phyloP scores from a whole-genome alignment of 2,888 invertebrate species.

The Heteromurus nitidus region DNA sequence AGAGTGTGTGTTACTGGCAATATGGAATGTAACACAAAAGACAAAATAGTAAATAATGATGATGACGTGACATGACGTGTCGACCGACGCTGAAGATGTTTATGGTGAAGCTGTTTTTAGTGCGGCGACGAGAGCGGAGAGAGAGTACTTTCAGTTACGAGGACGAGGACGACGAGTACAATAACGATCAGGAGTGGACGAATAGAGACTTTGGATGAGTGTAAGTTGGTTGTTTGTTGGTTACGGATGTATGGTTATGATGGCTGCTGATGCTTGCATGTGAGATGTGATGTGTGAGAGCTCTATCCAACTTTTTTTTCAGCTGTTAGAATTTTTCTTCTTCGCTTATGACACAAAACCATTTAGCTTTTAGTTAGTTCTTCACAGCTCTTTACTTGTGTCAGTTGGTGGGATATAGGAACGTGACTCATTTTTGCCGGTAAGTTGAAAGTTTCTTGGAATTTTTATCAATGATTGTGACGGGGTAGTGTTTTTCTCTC shows the following conservation, averaged over 20 bases:
- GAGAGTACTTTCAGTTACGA: conserved; percentile 18
- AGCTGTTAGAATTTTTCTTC: conserved; percentile 1
- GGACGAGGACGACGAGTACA: conserved; percentile 12
- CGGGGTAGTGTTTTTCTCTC: conserved; percentile 17
- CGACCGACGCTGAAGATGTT: not conserved
- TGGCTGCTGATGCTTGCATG: conserved; percentile 15
- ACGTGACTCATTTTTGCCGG: not conserved
- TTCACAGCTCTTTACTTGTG: conserved; percentile 33
- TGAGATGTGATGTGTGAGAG: conserved; percentile 17
- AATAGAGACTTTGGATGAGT: conserved; percentile 18
- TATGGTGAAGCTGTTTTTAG: conserved; percentile 20
- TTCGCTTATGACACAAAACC: conserved; percentile 27
- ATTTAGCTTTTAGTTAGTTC: conserved; percentile 47
- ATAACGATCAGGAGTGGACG: conserved; percentile 25
- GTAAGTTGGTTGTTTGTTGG: conserved; percentile 26
- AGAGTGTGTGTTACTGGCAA: not conserved
- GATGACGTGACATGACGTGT: conserved; percentile 30
- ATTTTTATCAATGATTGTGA: conserved; percentile 1
- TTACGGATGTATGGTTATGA: conserved; percentile 45
- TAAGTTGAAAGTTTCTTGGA: conserved; percentile 7
- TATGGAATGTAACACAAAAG: conserved; percentile 1
- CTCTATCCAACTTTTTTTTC: conserved; percentile 9
- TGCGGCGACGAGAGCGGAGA: conserved; percentile 19
- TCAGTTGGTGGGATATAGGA: not conserved
- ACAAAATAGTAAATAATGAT: conserved; percentile 12